Evolutionary conservation across 2,797 vertebrate genomes (phyloP).

Genomic region (Darevskia nairensis): DNA sequence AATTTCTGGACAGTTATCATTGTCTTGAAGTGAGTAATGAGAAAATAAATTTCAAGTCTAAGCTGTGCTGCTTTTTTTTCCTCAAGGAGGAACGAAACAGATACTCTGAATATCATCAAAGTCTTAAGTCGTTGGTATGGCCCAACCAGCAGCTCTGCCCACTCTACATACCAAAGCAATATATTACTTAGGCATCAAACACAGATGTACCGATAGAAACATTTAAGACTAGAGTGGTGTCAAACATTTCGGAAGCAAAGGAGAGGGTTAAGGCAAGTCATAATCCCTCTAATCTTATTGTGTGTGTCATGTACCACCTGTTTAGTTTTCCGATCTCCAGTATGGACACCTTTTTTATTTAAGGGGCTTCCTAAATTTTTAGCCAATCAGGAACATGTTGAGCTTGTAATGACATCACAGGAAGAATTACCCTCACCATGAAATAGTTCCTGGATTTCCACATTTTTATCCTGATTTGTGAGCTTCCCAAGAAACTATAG

Average conservation of each 20-base stretch:
- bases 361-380: background rate
- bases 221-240: background rate
- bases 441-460: background rate
- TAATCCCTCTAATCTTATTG: background rate
- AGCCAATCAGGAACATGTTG: background rate
- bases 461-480: background rate
- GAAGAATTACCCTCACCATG: background rate
- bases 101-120: background rate
- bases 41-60: background rate
- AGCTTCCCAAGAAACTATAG: background rate
- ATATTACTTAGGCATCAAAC: no score
- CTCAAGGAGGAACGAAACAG: background rate
- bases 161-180: no score
- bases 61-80: background rate
- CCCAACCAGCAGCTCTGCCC: no score
- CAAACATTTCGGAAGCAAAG: background rate
- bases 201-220: no score
- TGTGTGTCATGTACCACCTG: background rate
- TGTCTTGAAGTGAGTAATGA: background rate
- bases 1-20: background rate
- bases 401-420: background rate
- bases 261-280: background rate
- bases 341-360: background rate
- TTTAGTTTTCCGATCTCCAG: background rate
- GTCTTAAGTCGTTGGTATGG: background rate